Percentiles rank a stretch among this genome's conserved stretches.
These are phyloP conservation scores for Watsonalla cultraria DNA, from an alignment of 2,888 invertebrate genomes.

Conservation along the genomic window DNA sequence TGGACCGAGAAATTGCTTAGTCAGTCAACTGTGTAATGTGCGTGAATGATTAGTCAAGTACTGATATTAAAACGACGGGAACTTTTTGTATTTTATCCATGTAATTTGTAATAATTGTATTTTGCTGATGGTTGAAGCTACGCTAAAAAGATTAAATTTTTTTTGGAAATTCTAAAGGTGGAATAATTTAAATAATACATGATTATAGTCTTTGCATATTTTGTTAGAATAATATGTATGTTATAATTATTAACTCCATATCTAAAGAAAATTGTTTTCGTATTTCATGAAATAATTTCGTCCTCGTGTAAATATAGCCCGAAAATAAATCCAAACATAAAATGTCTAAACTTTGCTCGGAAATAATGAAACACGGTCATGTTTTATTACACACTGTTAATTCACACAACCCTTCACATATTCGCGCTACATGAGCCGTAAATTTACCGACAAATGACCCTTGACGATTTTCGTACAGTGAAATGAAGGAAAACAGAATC, in stretches of 20 bases:
- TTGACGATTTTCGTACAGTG: conserved; percentile 64
- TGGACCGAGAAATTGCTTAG: conserved; percentile 73
- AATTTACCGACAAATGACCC: conserved; percentile 69
- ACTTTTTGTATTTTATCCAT: conserved; percentile 31
- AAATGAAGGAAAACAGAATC: conserved; percentile 65
- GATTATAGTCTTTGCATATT: too few relatives aligned
- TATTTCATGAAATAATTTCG: too few relatives aligned
- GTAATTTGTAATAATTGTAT: conserved; percentile 27
- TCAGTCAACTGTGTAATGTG: conserved; percentile 68
- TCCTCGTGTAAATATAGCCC: background rate
- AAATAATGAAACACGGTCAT: background rate
- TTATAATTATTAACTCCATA: too few relatives aligned
- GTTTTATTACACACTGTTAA: conserved; percentile 13
- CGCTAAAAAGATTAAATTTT: too few relatives aligned
- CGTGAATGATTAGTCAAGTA: conserved; percentile 63
- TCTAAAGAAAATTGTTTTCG: too few relatives aligned
- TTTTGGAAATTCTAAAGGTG: too few relatives aligned
- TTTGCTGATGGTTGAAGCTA: too few relatives aligned
- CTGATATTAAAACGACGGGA: conserved; percentile 60
- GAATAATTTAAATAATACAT: too few relatives aligned
- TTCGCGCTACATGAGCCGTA: conserved; percentile 61
- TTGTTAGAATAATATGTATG: too few relatives aligned
- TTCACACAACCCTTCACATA: conserved; percentile 47
- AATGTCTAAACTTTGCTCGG: conserved; percentile 4
- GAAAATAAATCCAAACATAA: background rate